Conservation (phyloP, 2,888 invertebrate species). For the Scaptomyza parva region DNA sequence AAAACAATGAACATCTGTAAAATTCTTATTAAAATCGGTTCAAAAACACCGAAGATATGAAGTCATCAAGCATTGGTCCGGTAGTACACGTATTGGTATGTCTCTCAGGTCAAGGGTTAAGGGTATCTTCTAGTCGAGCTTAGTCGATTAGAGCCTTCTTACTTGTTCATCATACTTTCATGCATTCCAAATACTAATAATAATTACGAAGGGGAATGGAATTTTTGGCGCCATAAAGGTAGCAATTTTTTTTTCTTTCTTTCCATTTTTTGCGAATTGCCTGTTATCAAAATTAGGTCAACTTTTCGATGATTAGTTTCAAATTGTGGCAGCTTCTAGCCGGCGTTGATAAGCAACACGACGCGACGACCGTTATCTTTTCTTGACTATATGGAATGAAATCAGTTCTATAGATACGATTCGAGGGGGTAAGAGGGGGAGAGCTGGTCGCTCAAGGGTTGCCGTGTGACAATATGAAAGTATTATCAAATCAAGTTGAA, state of each 20-base stretch:
- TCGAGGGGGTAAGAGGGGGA: background rate
- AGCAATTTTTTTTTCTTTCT: background rate
- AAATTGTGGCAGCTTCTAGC: conserved; percentile 2
- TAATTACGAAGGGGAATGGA: background rate
- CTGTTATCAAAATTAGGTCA: conserved; percentile 36
- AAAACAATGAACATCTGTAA: too few species aligned
- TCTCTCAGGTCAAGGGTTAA: too few species aligned
- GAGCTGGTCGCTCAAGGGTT: background rate
- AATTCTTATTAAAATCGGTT: too few species aligned
- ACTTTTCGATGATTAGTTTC: conserved; percentile 23
- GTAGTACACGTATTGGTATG: too few species aligned
- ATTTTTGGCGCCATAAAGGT: background rate
- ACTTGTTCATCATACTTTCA: background rate
- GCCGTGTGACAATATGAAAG: background rate
- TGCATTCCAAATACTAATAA: background rate
- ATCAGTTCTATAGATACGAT: conserved; percentile 4
- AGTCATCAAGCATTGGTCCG: too few species aligned
- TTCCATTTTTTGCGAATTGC: conserved; percentile 9
- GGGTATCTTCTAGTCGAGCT: too few species aligned
- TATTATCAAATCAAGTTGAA: background rate
- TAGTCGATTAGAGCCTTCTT: too few species aligned
- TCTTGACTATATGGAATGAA: background rate
- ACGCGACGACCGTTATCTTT: conserved; percentile 1
- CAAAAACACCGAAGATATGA: too few species aligned
- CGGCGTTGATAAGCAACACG: conserved; percentile 10